Conservation (phyloP, 2,888 invertebrate genomes). For the Seira ritae region DNA sequence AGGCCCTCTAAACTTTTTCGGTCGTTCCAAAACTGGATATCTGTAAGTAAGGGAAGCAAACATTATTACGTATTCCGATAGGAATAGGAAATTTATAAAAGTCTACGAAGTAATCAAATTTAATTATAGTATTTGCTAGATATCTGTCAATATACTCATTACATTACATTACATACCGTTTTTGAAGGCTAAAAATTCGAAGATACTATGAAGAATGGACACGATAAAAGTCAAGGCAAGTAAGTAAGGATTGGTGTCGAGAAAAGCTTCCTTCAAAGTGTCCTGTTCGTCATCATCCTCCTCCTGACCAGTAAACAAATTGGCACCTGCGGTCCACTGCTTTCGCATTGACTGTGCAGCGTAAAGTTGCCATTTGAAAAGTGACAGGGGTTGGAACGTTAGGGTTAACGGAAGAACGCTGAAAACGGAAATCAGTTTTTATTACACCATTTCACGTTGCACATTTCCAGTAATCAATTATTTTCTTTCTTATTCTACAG, state of each 20-base stretch:
- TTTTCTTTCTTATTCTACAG: slow-evolving; percentile 28
- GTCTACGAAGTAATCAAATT: no score
- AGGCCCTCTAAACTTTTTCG: slow-evolving; percentile 93
- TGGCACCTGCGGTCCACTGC: slow-evolving; percentile 83
- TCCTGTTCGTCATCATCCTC: slow-evolving; percentile 93
- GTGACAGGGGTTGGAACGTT: slow-evolving; percentile 91
- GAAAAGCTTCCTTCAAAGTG: slow-evolving; percentile 92
- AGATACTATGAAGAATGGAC: slow-evolving; percentile 96
- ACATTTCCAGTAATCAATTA: not conserved
- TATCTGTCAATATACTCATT: no score
- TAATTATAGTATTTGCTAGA: no score
- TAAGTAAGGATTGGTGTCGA: slow-evolving; percentile 98
- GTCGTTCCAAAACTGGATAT: slow-evolving; percentile 99
- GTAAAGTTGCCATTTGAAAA: slow-evolving; percentile 99
- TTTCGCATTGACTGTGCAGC: slow-evolving; percentile 96
- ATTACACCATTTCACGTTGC: not conserved
- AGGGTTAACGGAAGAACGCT: slow-evolving; percentile 81
- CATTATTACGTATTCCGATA: not conserved
- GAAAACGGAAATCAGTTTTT: slow-evolving; percentile 17
- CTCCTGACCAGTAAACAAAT: slow-evolving; percentile 80
- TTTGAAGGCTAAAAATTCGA: slow-evolving; percentile 99
- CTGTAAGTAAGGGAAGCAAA: slow-evolving; percentile 75
- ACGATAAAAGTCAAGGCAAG: slow-evolving; percentile 93
- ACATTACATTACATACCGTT: slow-evolving; percentile 90
- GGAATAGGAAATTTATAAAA: not conserved